Evolutionary conservation across 2,888 invertebrate genomes (phyloP).

Genomic region (Drosophila anomelani): DNA sequence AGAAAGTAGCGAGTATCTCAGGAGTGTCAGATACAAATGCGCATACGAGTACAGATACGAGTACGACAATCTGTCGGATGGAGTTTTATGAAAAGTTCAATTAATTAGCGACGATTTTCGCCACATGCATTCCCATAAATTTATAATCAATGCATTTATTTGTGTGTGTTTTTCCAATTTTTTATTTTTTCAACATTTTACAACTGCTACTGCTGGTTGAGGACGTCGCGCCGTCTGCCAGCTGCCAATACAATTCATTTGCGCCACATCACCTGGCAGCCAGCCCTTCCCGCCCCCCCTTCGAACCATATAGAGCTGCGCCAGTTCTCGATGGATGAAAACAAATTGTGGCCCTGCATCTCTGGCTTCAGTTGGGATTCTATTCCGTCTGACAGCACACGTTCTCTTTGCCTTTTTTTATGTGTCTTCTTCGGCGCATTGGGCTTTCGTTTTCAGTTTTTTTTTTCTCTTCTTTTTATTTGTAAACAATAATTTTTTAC

Average conservation of each 20-base stretch:
- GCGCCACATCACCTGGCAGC: constrained; percentile 62
- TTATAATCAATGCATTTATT: constrained; percentile 61
- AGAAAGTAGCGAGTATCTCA: constrained; percentile 54
- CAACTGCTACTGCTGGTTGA: constrained; percentile 9
- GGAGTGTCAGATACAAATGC: constrained; percentile 59
- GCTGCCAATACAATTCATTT: constrained; percentile 78
- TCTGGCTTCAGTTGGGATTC: constrained; percentile 28
- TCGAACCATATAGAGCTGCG: constrained; percentile 15
- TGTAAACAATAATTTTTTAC: constrained; percentile 73
- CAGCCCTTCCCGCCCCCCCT: constrained; percentile 20
- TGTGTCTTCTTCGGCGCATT: constrained; percentile 45
- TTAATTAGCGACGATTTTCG: constrained; percentile 70
- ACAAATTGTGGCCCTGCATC: constrained; percentile 62
- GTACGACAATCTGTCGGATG: constrained; percentile 54
- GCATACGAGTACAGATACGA: constrained; percentile 49
- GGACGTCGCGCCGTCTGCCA: constrained; percentile 62
- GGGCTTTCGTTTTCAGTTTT: constrained; percentile 29
- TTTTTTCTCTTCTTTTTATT: constrained; percentile 43
- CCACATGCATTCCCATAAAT: constrained; percentile 60
- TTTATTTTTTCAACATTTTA: constrained; percentile 9
- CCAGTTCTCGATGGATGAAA: constrained; percentile 50
- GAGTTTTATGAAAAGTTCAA: constrained; percentile 76
- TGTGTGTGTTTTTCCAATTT: constrained; percentile 2
- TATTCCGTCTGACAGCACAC: constrained; percentile 41
- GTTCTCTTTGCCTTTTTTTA: constrained; percentile 51